These are phyloP conservation scores for Cecropterus lyciades DNA, from an alignment of 1,140 invertebrate species.

Conservation along the genomic window DNA sequence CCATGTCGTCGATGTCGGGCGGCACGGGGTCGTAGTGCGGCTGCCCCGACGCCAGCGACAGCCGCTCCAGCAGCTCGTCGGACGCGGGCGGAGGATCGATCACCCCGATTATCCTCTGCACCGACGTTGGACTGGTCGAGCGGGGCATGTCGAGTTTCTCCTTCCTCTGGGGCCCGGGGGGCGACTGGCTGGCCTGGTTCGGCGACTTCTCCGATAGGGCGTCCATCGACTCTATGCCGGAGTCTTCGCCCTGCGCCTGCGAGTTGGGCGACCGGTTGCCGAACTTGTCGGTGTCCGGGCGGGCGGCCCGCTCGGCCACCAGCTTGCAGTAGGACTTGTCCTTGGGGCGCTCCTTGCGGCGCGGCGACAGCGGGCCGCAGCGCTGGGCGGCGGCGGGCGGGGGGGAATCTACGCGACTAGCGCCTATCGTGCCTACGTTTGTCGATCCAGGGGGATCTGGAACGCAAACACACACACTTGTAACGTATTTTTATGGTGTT, in stretches of 20 bases:
- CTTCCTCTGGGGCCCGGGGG: constrained; percentile 75
- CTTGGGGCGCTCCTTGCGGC: constrained; percentile 79
- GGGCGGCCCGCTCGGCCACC: constrained; percentile 68
- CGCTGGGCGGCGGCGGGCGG: constrained; percentile 51
- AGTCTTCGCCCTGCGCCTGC: constrained; percentile 91
- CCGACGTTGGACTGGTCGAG: constrained; percentile 67
- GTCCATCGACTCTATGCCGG: constrained; percentile 97
- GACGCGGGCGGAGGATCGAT: constrained; percentile 59
- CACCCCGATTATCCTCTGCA: constrained; percentile 73
- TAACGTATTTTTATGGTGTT: constrained; percentile 16
- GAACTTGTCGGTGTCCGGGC: constrained; percentile 71
- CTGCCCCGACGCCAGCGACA: constrained; percentile 52
- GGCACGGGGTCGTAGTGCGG: constrained; percentile 65
- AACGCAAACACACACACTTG: constrained; percentile 53
- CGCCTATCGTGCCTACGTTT: constrained; percentile 86
- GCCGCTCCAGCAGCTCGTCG: constrained; percentile 65
- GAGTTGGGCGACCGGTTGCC: constrained; percentile 82
- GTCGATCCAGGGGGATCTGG: constrained; percentile 86
- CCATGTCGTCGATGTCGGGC: constrained; percentile 84
- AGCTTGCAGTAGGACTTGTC: constrained; percentile 85
- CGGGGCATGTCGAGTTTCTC: constrained; percentile 75
- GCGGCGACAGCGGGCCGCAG: constrained; percentile 60
- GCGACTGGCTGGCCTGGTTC: constrained; percentile 90
- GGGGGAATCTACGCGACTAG: constrained; percentile 57
- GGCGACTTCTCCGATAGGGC: constrained; percentile 96